Evolutionary conservation across 2,797 vertebrate genomes (phyloP).

Genomic region (Pseudochirops cupreus): DNA sequence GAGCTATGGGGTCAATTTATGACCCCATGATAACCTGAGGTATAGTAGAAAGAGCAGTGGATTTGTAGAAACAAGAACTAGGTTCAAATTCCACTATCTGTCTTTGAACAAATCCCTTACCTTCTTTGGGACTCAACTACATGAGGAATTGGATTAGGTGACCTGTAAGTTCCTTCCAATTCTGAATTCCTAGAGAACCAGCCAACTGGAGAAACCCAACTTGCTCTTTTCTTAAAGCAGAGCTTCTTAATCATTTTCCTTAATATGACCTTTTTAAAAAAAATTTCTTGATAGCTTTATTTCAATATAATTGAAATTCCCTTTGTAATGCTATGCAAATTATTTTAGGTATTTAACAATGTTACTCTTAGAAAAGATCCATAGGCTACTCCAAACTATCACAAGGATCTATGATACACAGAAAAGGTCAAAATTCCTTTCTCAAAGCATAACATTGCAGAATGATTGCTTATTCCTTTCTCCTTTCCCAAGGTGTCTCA

Average conservation of each 20-base stretch:
- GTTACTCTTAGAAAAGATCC: not conserved
- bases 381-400: not conserved
- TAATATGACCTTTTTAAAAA: not conserved
- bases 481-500: conserved; percentile 19
- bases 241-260: not conserved
- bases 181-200: not conserved
- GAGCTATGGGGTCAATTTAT: not conserved
- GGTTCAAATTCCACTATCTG: not conserved
- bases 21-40: not conserved
- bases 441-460: conserved; percentile 18
- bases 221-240: not conserved
- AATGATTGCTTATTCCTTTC: conserved; percentile 1
- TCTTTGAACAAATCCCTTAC: not conserved
- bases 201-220: not conserved
- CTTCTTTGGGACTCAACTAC: not conserved
- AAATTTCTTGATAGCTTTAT: not conserved
- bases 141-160: not conserved
- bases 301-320: not conserved
- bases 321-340: not conserved
- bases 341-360: not conserved
- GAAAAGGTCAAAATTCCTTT: not conserved
- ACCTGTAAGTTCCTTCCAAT: not conserved
- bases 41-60: not conserved
- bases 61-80: not conserved
- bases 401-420: not conserved